Evolutionary conservation across 2,113 vertebrate genomes (phyloP).

Genomic region (Zapus hudsonius): DNA sequence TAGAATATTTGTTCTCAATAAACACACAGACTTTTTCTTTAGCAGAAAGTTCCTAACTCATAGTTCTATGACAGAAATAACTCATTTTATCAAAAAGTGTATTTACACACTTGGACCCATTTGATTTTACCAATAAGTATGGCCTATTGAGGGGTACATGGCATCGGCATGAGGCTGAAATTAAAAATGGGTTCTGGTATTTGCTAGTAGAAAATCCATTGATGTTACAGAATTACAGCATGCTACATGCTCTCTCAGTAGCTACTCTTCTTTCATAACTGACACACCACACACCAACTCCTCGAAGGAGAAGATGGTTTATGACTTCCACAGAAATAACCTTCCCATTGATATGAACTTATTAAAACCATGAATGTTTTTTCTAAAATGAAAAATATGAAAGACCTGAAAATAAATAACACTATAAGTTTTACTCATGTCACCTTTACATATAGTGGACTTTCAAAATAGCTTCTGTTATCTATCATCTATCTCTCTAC

Average conservation of each 20-base stretch:
- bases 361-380: neutral
- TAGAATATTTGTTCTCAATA: slow-evolving; percentile 33
- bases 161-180: slow-evolving; percentile 1
- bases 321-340: neutral
- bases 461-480: neutral
- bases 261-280: neutral
- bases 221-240: neutral
- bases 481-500: neutral
- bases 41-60: neutral
- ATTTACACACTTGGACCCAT: neutral
- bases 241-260: neutral
- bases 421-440: neutral
- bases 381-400: neutral
- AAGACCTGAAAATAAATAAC: slow-evolving; percentile 8
- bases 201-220: neutral
- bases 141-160: neutral
- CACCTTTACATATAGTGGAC: neutral
- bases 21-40: neutral
- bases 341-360: neutral
- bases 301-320: slow-evolving; percentile 5
- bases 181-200: slow-evolving; percentile 26
- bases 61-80: slow-evolving; percentile 29
- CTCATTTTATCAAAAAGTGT: neutral
- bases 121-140: neutral
- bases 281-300: neutral